Evolutionary conservation across 2,888 invertebrate species (phyloP).

Genomic region (Yponomeuta plumbellus): DNA sequence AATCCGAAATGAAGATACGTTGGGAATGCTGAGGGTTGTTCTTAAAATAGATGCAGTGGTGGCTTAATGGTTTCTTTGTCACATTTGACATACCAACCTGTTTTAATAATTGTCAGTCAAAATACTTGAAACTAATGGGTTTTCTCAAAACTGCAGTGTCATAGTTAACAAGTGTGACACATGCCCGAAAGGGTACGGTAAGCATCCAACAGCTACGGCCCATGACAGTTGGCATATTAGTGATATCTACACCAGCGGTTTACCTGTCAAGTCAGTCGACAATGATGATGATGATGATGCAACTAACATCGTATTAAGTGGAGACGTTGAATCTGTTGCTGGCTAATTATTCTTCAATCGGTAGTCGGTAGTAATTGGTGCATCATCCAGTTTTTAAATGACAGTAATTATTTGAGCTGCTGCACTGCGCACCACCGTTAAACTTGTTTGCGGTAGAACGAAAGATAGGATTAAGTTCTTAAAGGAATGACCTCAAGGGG

Average conservation of each 20-base stretch:
- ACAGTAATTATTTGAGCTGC: constrained; percentile 38
- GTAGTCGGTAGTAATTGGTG: constrained; percentile 6
- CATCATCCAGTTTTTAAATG: constrained; percentile 27
- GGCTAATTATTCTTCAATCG: background rate
- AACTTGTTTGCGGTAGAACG: constrained; percentile 40
- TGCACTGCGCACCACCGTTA: constrained; percentile 18
- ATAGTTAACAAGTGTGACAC: background rate
- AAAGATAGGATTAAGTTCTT: constrained; percentile 50
- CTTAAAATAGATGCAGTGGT: background rate
- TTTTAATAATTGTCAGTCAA: constrained; percentile 1
- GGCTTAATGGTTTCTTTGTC: background rate
- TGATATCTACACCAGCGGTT: background rate
- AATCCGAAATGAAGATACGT: background rate
- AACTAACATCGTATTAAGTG: background rate
- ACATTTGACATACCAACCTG: background rate
- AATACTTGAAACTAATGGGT: background rate
- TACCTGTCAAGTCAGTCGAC: background rate
- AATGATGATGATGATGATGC: background rate
- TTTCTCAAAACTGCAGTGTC: background rate
- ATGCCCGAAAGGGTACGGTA: background rate
- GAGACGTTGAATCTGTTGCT: background rate
- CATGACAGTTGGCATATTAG: background rate
- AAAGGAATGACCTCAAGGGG: constrained; percentile 24
- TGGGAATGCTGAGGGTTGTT: background rate
- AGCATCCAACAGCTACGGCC: background rate